Evolutionary conservation across 2,797 vertebrate species (phyloP).

Genomic region (Manis javanica): DNA sequence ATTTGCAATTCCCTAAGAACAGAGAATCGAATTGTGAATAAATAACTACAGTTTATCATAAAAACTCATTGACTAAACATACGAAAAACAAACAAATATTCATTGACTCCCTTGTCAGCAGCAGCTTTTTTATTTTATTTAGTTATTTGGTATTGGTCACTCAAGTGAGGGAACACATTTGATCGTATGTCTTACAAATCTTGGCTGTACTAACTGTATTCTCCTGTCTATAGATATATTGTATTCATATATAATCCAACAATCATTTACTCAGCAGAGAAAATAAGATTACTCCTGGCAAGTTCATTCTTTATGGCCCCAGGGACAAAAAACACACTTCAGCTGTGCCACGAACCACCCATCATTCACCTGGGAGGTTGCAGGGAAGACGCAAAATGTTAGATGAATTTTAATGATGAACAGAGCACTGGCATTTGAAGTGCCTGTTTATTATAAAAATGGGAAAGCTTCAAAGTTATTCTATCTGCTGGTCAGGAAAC

Average conservation of each 20-base stretch:
- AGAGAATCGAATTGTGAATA: conserved; percentile 43
- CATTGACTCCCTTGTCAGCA: neutral
- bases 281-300: conserved; percentile 53
- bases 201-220: conserved; percentile 5
- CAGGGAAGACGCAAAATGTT: neutral
- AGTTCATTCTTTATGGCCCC: conserved; percentile 18
- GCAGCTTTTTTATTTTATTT: neutral
- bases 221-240: conserved; percentile 21
- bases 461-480: conserved; percentile 67
- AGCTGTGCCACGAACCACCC: neutral
- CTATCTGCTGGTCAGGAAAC: conserved; percentile 31
- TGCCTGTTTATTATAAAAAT: conserved; percentile 65
- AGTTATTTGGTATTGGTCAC: neutral
- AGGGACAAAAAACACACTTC: conserved; percentile 8
- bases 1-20: conserved; percentile 42
- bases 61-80: neutral
- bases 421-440: conserved; percentile 51
- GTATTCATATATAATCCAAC: conserved; percentile 49
- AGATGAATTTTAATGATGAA: conserved; percentile 59
- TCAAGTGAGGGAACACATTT: neutral
- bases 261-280: conserved; percentile 20
- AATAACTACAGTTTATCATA: conserved; percentile 29
- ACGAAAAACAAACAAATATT: no score
- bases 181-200: neutral
- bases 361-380: neutral